phyloP scores from a whole-genome alignment of 2,888 invertebrate genomes.

The Adela reaumurella region DNA sequence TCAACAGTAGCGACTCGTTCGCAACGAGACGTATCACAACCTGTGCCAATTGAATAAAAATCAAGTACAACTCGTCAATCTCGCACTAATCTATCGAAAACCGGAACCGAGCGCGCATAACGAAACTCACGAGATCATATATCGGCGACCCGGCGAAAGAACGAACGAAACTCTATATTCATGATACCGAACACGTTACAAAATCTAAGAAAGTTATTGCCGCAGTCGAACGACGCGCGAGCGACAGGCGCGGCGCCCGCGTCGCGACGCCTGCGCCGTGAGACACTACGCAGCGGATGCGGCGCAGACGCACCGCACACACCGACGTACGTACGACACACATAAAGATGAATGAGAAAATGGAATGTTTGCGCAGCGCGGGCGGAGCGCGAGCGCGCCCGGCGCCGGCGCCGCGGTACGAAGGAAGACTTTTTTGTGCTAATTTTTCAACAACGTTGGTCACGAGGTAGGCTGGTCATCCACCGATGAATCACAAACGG shows the following conservation, averaged over 20 bases:
- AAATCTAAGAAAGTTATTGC: neutral
- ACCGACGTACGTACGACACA: no score
- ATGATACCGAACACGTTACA: neutral
- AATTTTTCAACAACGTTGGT: constrained; percentile 26
- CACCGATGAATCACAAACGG: neutral
- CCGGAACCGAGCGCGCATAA: neutral
- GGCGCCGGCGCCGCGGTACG: constrained; percentile 24
- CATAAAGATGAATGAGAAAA: neutral
- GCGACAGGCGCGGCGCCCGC: no score
- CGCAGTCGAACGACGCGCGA: neutral
- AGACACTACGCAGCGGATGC: neutral
- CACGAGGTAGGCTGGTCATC: constrained; percentile 21
- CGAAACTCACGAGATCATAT: neutral
- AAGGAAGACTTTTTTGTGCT: constrained; percentile 57
- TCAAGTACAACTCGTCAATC: constrained; percentile 9
- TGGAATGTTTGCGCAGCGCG: neutral
- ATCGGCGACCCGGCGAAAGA: neutral
- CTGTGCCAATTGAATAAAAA: constrained; percentile 57
- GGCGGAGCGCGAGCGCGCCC: neutral
- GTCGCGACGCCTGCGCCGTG: neutral
- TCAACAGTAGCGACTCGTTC: constrained; percentile 55
- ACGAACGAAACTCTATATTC: neutral
- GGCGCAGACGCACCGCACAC: neutral
- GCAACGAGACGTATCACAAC: constrained; percentile 57
- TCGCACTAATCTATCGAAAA: neutral